Evolutionary conservation across 2,113 vertebrate genomes (phyloP).

Genomic region (Zootoca vivipara): DNA sequence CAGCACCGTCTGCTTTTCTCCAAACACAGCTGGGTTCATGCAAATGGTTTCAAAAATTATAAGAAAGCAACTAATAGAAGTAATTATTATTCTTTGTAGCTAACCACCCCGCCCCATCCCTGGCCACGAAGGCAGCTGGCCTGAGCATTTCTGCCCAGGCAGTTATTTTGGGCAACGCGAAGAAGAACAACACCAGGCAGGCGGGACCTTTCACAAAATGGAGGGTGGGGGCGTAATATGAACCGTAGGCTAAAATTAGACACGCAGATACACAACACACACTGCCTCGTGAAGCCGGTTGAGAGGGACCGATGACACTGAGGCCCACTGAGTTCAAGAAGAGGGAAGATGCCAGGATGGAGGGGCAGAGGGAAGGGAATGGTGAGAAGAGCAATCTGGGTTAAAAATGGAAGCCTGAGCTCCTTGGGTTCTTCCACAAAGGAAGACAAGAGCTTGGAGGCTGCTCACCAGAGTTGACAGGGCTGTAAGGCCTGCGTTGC

Average conservation of each 20-base stretch:
- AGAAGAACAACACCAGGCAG: neutral
- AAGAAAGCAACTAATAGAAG: no score
- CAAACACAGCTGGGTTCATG: no score
- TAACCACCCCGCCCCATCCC: neutral
- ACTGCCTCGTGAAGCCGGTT: neutral
- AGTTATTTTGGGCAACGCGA: conserved; percentile 2
- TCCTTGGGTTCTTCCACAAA: neutral
- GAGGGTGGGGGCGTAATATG: conserved; percentile 9
- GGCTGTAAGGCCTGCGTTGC: neutral
- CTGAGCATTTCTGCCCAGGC: neutral
- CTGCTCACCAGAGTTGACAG: neutral
- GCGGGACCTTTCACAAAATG: conserved; percentile 22
- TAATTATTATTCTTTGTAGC: neutral
- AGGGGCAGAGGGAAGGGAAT: neutral
- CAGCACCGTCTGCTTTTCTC: no score
- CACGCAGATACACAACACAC: neutral
- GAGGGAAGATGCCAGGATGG: neutral
- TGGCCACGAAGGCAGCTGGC: neutral
- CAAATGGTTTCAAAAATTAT: no score
- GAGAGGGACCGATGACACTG: neutral
- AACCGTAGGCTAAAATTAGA: conserved; percentile 24
- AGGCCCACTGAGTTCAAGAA: neutral
- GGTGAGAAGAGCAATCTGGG: neutral
- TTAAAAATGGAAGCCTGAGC: neutral
- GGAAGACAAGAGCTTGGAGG: neutral